These are phyloP conservation scores for Tetrapedia diversipes DNA, from an alignment of 2,888 invertebrate genomes.

Conservation along the genomic window DNA sequence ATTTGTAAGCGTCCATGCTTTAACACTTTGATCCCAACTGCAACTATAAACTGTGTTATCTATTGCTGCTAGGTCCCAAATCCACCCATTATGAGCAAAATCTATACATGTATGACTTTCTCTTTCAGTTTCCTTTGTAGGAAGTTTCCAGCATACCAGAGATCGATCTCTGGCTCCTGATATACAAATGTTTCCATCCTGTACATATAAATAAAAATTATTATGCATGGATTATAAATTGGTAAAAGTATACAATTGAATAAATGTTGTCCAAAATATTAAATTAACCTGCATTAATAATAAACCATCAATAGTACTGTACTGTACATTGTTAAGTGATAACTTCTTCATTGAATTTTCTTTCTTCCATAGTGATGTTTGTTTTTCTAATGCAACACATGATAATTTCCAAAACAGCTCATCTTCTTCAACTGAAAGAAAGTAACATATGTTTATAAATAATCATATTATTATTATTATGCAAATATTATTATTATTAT, in stretches of 20 bases:
- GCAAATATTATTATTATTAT: neutral
- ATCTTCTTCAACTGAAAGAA: conserved; percentile 79
- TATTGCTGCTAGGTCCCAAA: conserved; percentile 85
- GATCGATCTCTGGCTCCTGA: conserved; percentile 86
- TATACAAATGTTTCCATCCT: conserved; percentile 82
- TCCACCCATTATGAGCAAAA: conserved; percentile 87
- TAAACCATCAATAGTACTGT: conserved; percentile 86
- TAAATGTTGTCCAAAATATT: conserved; percentile 25
- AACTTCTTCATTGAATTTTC: conserved; percentile 83
- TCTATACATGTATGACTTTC: conserved; percentile 67
- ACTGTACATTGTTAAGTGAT: conserved; percentile 84
- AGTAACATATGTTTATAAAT: conserved; percentile 11
- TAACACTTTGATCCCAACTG: conserved; percentile 86
- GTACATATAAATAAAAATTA: conserved; percentile 1
- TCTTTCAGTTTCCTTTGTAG: conserved; percentile 75
- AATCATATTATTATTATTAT: neutral
- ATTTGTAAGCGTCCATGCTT: conserved; percentile 84
- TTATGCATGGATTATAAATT: conserved; percentile 8
- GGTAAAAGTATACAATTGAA: neutral
- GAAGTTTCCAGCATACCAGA: conserved; percentile 84
- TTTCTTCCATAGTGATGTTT: conserved; percentile 85
- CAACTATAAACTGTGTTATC: conserved; percentile 85
- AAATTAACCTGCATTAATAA: conserved; percentile 85
- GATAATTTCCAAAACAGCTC: conserved; percentile 85
- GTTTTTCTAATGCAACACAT: conserved; percentile 86